Conservation (phyloP, 2,888 invertebrate species). For the Ormyrus labotus region DNA sequence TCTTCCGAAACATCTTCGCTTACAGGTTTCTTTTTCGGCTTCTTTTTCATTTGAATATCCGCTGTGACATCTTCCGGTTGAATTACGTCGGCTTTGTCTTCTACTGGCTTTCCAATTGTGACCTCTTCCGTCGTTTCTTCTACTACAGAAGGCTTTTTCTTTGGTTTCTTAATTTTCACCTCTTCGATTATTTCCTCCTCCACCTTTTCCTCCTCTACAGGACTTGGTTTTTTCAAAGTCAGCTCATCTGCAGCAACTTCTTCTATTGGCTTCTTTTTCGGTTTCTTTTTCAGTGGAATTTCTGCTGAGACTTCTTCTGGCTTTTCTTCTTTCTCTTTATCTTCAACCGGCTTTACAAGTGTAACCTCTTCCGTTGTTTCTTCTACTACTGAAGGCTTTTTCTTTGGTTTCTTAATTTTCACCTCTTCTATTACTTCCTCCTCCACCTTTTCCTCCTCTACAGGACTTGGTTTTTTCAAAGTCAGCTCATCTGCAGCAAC, state of each 20-base stretch:
- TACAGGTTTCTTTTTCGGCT: constrained; percentile 62
- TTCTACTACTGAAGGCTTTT: constrained; percentile 61
- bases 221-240: constrained; percentile 69
- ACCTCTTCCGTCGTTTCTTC: constrained; percentile 76
- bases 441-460: constrained; percentile 62
- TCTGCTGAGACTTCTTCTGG: constrained; percentile 61
- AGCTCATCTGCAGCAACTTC: constrained; percentile 72
- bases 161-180: constrained; percentile 68
- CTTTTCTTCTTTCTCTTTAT: constrained; percentile 62
- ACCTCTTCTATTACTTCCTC: constrained; percentile 65
- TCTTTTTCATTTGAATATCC: constrained; percentile 61
- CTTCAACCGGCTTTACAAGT: constrained; percentile 67
- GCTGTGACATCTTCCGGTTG: constrained; percentile 67
- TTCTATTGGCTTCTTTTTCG: constrained; percentile 62
- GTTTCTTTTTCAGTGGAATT: constrained; percentile 60
- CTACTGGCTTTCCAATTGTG: constrained; percentile 70
- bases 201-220: constrained; percentile 63
- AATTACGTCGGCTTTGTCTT: constrained; percentile 60
- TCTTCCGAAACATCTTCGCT: constrained; percentile 63
- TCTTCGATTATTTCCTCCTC: constrained; percentile 74
- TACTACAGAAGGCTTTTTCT: constrained; percentile 61
- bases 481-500: constrained; percentile 76
- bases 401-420: constrained; percentile 62
- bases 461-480: constrained; percentile 67
- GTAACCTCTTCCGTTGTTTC: constrained; percentile 76